Base-by-base conservation (phyloP, 2,113 vertebrate genomes). In the Pitta sordida region DNA sequence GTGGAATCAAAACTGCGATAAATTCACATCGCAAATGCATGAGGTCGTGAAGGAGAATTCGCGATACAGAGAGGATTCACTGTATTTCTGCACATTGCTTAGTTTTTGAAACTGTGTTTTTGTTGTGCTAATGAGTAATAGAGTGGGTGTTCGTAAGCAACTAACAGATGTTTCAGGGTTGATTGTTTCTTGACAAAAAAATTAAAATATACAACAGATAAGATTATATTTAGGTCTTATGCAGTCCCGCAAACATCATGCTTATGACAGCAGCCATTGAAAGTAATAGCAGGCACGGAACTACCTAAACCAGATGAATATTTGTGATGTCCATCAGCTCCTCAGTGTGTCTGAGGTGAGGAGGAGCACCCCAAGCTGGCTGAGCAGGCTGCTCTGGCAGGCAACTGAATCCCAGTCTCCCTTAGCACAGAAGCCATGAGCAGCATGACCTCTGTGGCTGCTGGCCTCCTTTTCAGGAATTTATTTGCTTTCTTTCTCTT, bases 251-350 rank as follows among this genome's bases (percentile, higher is more conserved):
- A 62, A 46, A 21, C 18, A 59, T 39, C 11, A 4, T 11, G 16
- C 23, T 81, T 52, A 10, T 9, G 15, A 11, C 5, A 12, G 32
- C n/a, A 64, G 44, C 24, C 6, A 9, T 52, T 84, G 7, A 6
- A 23, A 0, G 0, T 58, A 36, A 43, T 29, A 15, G 27, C 6
- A 3, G n/a, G 18, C 8, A 15, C 27, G 52, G 53, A 65, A 14
- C 16, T 53, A 21, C 36, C 13, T 63, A 37, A 48, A n/a, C 2
- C 13, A 60, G 21, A 14, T 53, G 30, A 43, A 1, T 16, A 51
- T 49, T 74, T 69, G 14, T 68, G 19, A 51, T 64, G 27, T 69
- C 11, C 86, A 37, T 13, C 18, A 27, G 19, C 16, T 1, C 0
- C 52, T 5, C 1, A 5, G n/a, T 60, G 39, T 26, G 8, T 48